A percentile compares a stretch with the other conserved stretches of the same genome.
phyloP scores from a whole-genome alignment of 2,113 vertebrate genomes.

The Lagopus leucura region DNA sequence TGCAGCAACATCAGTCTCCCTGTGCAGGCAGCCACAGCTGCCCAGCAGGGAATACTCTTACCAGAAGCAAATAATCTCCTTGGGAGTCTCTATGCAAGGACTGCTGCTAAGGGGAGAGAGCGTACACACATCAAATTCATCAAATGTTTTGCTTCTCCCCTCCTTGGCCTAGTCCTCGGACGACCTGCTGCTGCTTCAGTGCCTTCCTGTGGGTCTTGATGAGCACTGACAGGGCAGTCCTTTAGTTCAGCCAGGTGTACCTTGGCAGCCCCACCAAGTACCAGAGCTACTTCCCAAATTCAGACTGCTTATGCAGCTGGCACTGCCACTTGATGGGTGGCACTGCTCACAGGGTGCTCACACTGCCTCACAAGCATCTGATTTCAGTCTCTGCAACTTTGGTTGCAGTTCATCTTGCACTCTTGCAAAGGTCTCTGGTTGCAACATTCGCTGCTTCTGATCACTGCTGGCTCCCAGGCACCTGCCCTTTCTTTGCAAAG shows the following conservation, averaged over 20 bases:
- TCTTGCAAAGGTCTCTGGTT: background rate
- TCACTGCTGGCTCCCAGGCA: background rate
- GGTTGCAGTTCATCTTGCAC: background rate
- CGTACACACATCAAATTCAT: constrained; percentile 7
- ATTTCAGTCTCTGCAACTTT: background rate
- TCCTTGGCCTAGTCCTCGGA: background rate
- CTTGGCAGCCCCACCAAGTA: background rate
- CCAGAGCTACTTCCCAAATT: background rate
- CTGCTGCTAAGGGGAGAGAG: background rate
- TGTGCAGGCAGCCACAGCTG: background rate
- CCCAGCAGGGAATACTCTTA: background rate
- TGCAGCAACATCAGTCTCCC: background rate
- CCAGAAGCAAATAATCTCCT: constrained; percentile 50
- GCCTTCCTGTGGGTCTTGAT: background rate
- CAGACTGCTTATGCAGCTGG: rapidly evolving
- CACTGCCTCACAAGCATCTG: background rate
- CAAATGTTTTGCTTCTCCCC: background rate
- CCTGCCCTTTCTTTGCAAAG: background rate
- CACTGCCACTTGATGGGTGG: background rate
- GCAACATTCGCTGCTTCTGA: background rate
- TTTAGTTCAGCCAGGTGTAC: background rate
- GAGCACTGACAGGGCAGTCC: background rate
- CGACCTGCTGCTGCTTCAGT: background rate
- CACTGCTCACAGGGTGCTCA: background rate
- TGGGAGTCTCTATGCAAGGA: background rate